These are phyloP conservation scores for Chirona hameri DNA, from an alignment of 2,888 invertebrate species.

Conservation along the genomic window DNA sequence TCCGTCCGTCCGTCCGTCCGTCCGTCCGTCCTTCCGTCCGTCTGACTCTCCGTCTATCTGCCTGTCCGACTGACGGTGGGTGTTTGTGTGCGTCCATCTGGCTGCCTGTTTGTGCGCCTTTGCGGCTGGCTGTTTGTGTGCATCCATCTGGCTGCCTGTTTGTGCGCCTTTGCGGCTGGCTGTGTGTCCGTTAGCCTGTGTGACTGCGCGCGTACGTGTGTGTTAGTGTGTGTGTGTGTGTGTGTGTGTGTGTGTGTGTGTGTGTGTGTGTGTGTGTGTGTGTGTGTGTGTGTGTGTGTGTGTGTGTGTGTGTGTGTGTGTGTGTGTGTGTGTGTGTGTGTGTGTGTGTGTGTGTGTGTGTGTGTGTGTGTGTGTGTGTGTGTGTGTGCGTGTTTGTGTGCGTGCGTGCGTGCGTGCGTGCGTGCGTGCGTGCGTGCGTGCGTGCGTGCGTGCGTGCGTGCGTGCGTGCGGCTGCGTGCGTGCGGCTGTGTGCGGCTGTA, in stretches of 20 bases:
- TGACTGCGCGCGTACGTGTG: too few relatives aligned
- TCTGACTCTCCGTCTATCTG: neutral
- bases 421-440: too few relatives aligned
- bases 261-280: too few relatives aligned
- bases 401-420: too few relatives aligned
- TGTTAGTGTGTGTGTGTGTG: neutral
- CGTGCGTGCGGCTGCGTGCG: neutral
- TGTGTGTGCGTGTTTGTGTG: too few relatives aligned
- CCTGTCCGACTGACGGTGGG: neutral
- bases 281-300: too few relatives aligned
- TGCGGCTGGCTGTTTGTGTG: neutral
- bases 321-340: too few relatives aligned
- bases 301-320: too few relatives aligned
- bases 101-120: neutral
- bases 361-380: neutral
- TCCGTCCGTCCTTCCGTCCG: too few relatives aligned
- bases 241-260: neutral
- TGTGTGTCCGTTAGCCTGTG: neutral
- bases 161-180: neutral
- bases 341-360: too few relatives aligned
- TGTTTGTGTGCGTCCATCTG: neutral
- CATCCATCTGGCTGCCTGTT: neutral
- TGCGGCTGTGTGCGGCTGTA: neutral
- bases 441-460: too few relatives aligned
- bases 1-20: too few relatives aligned